Evolutionary conservation across 2,113 vertebrate species (phyloP), one percentile per base, ranked within the genome.

Genomic region (Syrrhaptes paradoxus): DNA sequence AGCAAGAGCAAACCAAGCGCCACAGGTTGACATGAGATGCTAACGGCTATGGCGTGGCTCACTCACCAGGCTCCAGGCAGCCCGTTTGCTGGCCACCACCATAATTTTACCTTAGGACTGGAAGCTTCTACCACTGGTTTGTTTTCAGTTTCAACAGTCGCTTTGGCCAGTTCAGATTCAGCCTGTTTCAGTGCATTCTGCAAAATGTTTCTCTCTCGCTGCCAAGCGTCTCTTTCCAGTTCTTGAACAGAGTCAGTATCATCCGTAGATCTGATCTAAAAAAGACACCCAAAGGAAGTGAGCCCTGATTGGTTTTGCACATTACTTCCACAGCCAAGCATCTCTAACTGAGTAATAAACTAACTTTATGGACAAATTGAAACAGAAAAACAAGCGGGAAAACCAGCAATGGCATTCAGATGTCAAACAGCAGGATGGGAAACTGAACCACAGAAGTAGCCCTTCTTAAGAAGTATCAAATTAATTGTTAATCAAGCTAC

Each of bases 81-180:
- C 26, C n/a, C 16, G 9, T 38, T 18, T 58, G 13, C 52, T 51
- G 38, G 31, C 16, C 14, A 13, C 18, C 28, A 31, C 5, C 1
- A 78, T 8, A 17, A 9, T 31, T 91, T 97, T 87, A 99, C 99
- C 98, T 98, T 99, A 82, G 87, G 65, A 59, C 59, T 96, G 70
- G 92, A 97, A 73, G 87, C 31, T n/a, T 98, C 98, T 65, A 32
- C 36, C 38, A 96, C 38, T 5, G 98, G 97, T 77, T 97, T 94
- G 95, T 98, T 98, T 81, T 98, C 98, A 7, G 79, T 97, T 67
- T 98, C 97, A 9, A 81, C 17, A 4, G 95, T 90, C 4, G 93
- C 86, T 55, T 97, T 95, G 8, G 96, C 86, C 14, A 97, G 96
- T 26, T 98, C 96, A 0, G 94, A 93, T 67, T 99, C 98, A 1